Conservation (phyloP, 2,888 invertebrate species). For the Meiosimyza decipiens region DNA sequence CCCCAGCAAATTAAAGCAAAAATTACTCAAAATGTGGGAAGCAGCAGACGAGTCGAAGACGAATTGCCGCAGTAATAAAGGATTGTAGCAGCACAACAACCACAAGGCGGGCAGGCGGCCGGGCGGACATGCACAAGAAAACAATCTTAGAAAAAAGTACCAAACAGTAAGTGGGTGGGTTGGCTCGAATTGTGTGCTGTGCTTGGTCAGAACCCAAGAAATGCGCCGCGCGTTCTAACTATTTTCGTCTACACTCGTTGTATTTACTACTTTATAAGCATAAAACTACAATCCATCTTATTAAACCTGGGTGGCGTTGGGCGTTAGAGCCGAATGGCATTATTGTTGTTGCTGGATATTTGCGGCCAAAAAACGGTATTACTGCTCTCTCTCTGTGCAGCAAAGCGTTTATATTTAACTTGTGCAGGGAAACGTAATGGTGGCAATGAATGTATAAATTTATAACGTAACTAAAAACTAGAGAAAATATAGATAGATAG, state of each 20-base stretch:
- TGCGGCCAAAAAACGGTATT: not conserved
- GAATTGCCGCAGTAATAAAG: constrained; percentile 31
- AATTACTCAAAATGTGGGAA: constrained; percentile 37
- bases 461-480: constrained; percentile 59
- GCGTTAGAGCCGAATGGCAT: not conserved
- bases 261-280: constrained; percentile 62
- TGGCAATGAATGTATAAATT: constrained; percentile 63
- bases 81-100: constrained; percentile 16
- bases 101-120: not conserved
- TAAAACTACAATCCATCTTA: constrained; percentile 51
- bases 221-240: constrained; percentile 21
- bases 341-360: constrained; percentile 16
- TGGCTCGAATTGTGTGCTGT: not conserved
- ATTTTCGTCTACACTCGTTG: constrained; percentile 43
- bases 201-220: constrained; percentile 16
- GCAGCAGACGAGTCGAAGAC: constrained; percentile 30
- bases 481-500: constrained; percentile 50
- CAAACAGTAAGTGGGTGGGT: not conserved
- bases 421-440: constrained; percentile 35
- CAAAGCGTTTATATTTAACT: constrained; percentile 58
- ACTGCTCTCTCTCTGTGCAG: constrained; percentile 44
- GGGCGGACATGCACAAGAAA: not conserved
- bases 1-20: constrained; percentile 38
- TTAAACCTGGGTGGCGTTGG: not conserved
- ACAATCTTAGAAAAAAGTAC: not conserved